Percentiles rank a stretch among this genome's conserved stretches.
Conservation (phyloP, 1,140 invertebrate species). For the Drosophila paulistorum region DNA sequence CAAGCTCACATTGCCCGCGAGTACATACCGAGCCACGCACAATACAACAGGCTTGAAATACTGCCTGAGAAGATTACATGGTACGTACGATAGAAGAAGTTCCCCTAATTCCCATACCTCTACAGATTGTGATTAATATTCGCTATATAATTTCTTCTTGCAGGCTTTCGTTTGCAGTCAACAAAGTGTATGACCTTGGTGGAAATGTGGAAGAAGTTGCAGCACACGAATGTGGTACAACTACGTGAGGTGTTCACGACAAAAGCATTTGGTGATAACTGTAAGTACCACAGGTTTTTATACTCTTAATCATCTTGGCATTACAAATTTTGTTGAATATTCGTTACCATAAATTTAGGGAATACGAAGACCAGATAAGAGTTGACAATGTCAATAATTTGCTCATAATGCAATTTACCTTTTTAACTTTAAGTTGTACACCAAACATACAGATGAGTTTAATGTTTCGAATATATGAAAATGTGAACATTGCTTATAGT, state of each 20-base stretch:
- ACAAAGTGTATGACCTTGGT: slow-evolving; percentile 93
- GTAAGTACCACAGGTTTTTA: slow-evolving; percentile 85
- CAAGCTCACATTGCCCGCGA: slow-evolving; percentile 89
- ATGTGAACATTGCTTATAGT: too few species aligned
- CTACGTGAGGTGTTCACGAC: slow-evolving; percentile 97
- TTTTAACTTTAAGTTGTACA: too few species aligned
- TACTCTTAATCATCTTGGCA: too few species aligned
- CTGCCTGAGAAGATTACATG: slow-evolving; percentile 95
- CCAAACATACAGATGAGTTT: too few species aligned
- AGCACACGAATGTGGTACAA: slow-evolving; percentile 96
- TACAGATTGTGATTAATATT: too few species aligned
- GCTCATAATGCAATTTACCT: too few species aligned
- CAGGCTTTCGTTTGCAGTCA: slow-evolving; percentile 89
- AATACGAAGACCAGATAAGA: too few species aligned
- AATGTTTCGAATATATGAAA: too few species aligned
- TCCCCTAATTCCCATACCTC: neutral
- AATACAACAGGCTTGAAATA: slow-evolving; percentile 93
- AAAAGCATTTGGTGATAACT: slow-evolving; percentile 97
- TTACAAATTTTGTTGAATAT: too few species aligned
- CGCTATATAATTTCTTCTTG: neutral
- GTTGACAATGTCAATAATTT: too few species aligned
- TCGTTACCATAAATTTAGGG: too few species aligned
- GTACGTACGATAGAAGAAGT: slow-evolving; percentile 32
- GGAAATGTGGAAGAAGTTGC: slow-evolving; percentile 96
- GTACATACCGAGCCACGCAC: slow-evolving; percentile 96